Percentiles rank a stretch among this genome's conserved stretches.
phyloP scores from a whole-genome alignment of 2,888 invertebrate genomes.

The Melinopterus prodromus region DNA sequence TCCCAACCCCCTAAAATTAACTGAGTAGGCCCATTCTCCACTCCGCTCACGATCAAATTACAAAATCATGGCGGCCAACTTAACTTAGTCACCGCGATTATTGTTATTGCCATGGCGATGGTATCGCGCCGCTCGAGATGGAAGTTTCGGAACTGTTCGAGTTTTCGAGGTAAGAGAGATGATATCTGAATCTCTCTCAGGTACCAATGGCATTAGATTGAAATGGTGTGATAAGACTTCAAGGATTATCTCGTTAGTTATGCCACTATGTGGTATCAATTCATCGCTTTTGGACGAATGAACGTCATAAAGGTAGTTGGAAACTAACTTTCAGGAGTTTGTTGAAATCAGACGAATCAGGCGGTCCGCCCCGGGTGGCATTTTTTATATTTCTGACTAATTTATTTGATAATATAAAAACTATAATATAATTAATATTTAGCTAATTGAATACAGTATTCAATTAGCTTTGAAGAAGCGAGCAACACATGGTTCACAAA shows the following conservation, averaged over 20 bases:
- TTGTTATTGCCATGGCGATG: conserved; percentile 8
- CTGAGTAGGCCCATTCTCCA: neutral
- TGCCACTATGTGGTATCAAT: neutral
- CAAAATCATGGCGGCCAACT: neutral
- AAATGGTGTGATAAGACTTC: neutral
- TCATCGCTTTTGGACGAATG: too few relatives aligned
- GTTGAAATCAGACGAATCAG: too few relatives aligned
- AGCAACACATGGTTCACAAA: too few relatives aligned
- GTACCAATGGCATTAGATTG: neutral
- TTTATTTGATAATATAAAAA: too few relatives aligned
- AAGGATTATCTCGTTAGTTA: neutral
- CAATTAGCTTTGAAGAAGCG: too few relatives aligned
- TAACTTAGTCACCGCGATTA: neutral
- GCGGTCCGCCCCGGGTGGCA: too few relatives aligned
- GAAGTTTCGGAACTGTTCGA: neutral
- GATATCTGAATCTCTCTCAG: neutral
- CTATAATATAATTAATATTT: too few relatives aligned
- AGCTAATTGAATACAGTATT: too few relatives aligned
- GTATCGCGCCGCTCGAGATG: neutral
- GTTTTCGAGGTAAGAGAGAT: neutral
- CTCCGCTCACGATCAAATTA: conserved; percentile 6
- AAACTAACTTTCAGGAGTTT: neutral
- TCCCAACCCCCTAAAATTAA: neutral
- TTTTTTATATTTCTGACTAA: too few relatives aligned
- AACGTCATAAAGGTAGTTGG: neutral